Evolutionary conservation across 2,888 invertebrate genomes (phyloP), one percentile per base, ranked within the genome.

Genomic region (Muschampia plurimacula): DNA sequence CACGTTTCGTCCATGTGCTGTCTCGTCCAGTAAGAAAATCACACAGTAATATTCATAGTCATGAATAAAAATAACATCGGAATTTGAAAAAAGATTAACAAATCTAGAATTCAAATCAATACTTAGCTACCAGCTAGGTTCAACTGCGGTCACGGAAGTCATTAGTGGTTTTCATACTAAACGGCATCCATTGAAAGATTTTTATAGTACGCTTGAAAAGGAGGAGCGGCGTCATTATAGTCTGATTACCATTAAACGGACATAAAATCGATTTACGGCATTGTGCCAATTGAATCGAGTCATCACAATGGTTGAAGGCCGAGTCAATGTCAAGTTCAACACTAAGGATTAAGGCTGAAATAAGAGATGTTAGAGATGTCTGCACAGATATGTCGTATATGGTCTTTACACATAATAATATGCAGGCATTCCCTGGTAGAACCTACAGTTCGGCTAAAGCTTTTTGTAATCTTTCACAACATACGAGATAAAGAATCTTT

Each of bases 251-350:
- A 91, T 92, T 85, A 87, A 87, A 88, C 83, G 84, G 77, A 87
- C 85, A 88, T 92, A 88, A 89, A 92, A 88, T 80, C 86, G 82
- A 84, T 89, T 89, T 85, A 89, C 87, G 83, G 85, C 83, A 82
- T 81, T 79, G 77, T 77, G 79, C 74, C 79, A 80, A 86, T 87
- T 88, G 84, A 89, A 90, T 90, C 80, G 83, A 76, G 76, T 80
- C 77, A 87, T 89, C 88, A 88, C 76, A 78, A 77, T 88, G 77
- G 75, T 72, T 67, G 59, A 75, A 82, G 88, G 91, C 83, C 83
- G 72, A 82, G 82, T 85, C 90, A 92, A 84, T 85, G 70, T 85
- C 91, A 92, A 92, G 92, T 87, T 82, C 88, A 81, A 41, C 59
- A n/a, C 65, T 74, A 78, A 79, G 81, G 78, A 77, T 77, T 32